phyloP scores from a whole-genome alignment of 1,140 invertebrate species.

The Laupala kohalensis region DNA sequence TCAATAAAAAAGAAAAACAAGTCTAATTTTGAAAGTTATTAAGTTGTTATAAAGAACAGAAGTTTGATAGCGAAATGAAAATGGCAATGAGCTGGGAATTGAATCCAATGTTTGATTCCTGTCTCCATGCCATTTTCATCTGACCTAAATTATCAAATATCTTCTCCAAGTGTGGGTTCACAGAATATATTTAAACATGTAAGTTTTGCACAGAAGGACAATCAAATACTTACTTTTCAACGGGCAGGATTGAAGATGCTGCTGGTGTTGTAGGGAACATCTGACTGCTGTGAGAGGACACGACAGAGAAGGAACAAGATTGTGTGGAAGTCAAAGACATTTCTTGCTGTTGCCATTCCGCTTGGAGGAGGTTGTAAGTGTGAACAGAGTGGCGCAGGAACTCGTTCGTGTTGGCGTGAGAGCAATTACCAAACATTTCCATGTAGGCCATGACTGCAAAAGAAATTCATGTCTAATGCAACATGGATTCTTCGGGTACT shows the following conservation, averaged over 20 bases:
- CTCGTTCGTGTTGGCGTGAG: constrained; percentile 45
- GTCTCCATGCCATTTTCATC: too few relatives aligned
- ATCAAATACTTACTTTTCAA: neutral
- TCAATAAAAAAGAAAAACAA: too few relatives aligned
- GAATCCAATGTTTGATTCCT: too few relatives aligned
- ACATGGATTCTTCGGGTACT: too few relatives aligned
- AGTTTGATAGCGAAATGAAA: too few relatives aligned
- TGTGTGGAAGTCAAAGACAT: constrained; percentile 41
- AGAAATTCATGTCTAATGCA: constrained; percentile 3
- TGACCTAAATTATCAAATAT: too few relatives aligned
- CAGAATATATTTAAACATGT: too few relatives aligned
- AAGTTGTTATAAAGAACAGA: too few relatives aligned
- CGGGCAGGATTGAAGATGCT: neutral
- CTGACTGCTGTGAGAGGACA: constrained; percentile 11
- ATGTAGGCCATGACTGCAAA: constrained; percentile 87
- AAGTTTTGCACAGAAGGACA: too few relatives aligned
- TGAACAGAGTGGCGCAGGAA: constrained; percentile 73
- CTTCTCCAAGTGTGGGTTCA: too few relatives aligned
- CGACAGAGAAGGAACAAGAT: constrained; percentile 35
- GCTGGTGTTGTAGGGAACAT: neutral
- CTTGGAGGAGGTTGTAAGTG: constrained; percentile 55
- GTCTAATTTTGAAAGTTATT: too few relatives aligned
- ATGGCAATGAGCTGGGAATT: too few relatives aligned
- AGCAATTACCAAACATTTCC: constrained; percentile 86
- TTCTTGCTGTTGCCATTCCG: constrained; percentile 49